Conservation (phyloP, 2,888 invertebrate genomes). For the Meandrusa payeni region DNA sequence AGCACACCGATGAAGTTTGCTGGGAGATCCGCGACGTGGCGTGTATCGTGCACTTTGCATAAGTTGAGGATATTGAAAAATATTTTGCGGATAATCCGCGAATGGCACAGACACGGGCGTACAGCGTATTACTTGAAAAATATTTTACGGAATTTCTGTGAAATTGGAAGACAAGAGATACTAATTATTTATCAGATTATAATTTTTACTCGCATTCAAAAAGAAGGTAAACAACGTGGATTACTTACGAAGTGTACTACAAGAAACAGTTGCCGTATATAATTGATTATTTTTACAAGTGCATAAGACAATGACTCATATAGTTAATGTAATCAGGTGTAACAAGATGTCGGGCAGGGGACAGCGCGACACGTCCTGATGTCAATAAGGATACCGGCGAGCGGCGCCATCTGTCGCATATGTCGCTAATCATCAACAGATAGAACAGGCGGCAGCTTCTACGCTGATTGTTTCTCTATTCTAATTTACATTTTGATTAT, state of each 20-base stretch:
- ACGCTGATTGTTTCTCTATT: slow-evolving; percentile 11
- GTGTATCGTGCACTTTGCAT: slow-evolving; percentile 11
- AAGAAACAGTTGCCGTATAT: no score
- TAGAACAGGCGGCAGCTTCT: slow-evolving; percentile 9
- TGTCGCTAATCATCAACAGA: slow-evolving; percentile 32
- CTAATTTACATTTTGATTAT: slow-evolving; percentile 11
- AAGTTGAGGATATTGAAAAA: slow-evolving; percentile 60
- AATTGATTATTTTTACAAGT: no score
- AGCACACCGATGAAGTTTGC: slow-evolving; percentile 3
- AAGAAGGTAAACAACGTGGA: no score
- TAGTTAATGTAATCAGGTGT: slow-evolving; percentile 6
- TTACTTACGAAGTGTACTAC: no score
- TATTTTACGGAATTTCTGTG: slow-evolving; percentile 26
- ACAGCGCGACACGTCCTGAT: no score
- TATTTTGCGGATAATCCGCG: slow-evolving; percentile 54
- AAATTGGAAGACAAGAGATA: no score
- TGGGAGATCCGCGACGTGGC: not conserved
- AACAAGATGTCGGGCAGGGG: no score
- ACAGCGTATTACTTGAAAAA: slow-evolving; percentile 18
- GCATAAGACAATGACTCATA: not conserved
- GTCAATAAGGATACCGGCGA: slow-evolving; percentile 34
- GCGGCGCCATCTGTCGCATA: slow-evolving; percentile 31
- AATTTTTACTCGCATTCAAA: no score
- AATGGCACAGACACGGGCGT: slow-evolving; percentile 16
- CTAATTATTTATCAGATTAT: no score